Percentiles rank a stretch among this genome's conserved stretches.
These are phyloP conservation scores for Hymenopus coronatus DNA, from an alignment of 2,888 invertebrate genomes.

Conservation along the genomic window DNA sequence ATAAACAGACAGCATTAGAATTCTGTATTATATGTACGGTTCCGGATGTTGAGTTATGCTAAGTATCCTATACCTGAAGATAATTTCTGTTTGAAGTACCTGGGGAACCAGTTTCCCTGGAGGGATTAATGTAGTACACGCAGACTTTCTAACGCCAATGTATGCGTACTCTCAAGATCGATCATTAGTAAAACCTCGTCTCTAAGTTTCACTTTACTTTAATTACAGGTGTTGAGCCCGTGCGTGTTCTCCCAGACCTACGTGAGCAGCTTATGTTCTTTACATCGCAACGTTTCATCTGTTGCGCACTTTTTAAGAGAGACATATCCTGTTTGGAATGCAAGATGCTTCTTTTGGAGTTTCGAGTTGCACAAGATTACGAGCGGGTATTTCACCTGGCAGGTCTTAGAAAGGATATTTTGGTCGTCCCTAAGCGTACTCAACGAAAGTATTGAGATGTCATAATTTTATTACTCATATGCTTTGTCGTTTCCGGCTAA, in stretches of 20 bases:
- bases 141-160: neutral
- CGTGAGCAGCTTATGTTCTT: neutral
- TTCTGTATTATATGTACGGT: neutral
- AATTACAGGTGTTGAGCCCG: neutral
- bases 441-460: neutral
- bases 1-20: neutral
- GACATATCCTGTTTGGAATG: neutral
- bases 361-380: neutral
- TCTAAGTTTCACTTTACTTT: neutral
- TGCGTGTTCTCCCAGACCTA: neutral
- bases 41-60: neutral
- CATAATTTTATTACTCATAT: neutral
- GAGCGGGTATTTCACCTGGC: neutral
- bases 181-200: neutral
- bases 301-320: neutral
- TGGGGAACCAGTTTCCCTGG: neutral
- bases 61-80: too few relatives aligned
- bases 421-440: too few relatives aligned
- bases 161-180: neutral
- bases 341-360: neutral
- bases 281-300: neutral
- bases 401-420: neutral
- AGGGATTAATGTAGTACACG: neutral
- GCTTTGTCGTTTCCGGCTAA: neutral
- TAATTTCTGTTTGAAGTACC: neutral